Percentiles rank a stretch among this genome's conserved stretches.
Evolutionary conservation across 2,797 vertebrate species (phyloP).

Genomic region (Peromyscus nudipes): DNA sequence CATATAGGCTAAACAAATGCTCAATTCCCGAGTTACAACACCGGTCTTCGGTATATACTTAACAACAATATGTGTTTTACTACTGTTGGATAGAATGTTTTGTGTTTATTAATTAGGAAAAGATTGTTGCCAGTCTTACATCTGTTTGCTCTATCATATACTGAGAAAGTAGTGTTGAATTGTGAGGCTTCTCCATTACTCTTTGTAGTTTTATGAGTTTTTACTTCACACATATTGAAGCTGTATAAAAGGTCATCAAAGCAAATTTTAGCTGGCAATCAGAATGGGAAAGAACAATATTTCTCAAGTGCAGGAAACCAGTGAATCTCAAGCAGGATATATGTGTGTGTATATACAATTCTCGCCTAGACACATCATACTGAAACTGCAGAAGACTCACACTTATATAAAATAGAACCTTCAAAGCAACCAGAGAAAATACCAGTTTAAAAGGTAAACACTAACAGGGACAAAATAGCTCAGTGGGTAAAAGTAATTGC

Average conservation of each 20-base stretch:
- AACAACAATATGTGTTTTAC: background rate
- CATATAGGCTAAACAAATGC: background rate
- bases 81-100: background rate
- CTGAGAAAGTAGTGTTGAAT: background rate
- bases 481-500: background rate
- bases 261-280: background rate
- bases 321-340: slow-evolving; percentile 32
- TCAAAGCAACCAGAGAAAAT: slow-evolving; percentile 57
- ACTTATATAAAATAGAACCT: background rate
- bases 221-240: background rate
- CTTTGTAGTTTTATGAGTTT: background rate
- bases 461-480: background rate
- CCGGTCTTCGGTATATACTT: background rate
- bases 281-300: slow-evolving; percentile 20
- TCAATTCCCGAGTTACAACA: background rate
- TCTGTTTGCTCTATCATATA: background rate
- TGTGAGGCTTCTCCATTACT: background rate
- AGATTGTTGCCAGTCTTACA: background rate
- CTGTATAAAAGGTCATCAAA: background rate
- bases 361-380: slow-evolving; percentile 30
- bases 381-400: slow-evolving; percentile 56
- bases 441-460: background rate
- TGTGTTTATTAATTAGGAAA: background rate
- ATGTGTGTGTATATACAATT: background rate
- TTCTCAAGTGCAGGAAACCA: slow-evolving; percentile 52